phyloP scores from a whole-genome alignment of 1,140 invertebrate species.

The Temnothorax nylanderi region DNA sequence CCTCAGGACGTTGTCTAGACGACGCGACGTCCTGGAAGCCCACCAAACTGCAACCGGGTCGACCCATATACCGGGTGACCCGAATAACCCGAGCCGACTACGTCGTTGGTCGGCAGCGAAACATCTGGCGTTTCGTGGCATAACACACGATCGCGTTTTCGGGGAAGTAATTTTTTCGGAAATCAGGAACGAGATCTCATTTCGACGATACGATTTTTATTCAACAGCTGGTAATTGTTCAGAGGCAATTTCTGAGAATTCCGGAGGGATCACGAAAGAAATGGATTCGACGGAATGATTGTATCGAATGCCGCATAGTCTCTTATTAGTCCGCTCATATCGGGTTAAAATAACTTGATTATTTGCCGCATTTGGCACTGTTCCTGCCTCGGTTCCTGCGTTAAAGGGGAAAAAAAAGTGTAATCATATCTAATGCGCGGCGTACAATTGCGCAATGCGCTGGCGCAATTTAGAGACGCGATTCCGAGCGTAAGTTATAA shows the following conservation, averaged over 20 bases:
- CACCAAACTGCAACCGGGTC: slow-evolving; percentile 67
- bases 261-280: background rate
- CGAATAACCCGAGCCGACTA: slow-evolving; percentile 42
- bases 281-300: background rate
- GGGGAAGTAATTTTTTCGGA: slow-evolving; percentile 12
- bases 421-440: slow-evolving; percentile 15
- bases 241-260: background rate
- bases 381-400: background rate
- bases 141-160: background rate
- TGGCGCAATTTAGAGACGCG: background rate
- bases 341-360: background rate
- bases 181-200: slow-evolving; percentile 2
- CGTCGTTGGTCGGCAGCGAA: background rate
- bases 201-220: slow-evolving; percentile 27
- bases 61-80: slow-evolving; percentile 66
- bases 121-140: background rate
- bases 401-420: background rate
- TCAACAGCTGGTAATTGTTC: background rate
- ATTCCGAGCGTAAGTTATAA: slow-evolving; percentile 28
- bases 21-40: slow-evolving; percentile 65
- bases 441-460: slow-evolving; percentile 23
- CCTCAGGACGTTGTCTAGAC: slow-evolving; percentile 66
- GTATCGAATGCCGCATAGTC: background rate
- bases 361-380: background rate
- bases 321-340: background rate